Percentiles rank a stretch among this genome's conserved stretches.
Conservation (phyloP, 2,888 invertebrate genomes). For the Callyntrura sp. region DNA sequence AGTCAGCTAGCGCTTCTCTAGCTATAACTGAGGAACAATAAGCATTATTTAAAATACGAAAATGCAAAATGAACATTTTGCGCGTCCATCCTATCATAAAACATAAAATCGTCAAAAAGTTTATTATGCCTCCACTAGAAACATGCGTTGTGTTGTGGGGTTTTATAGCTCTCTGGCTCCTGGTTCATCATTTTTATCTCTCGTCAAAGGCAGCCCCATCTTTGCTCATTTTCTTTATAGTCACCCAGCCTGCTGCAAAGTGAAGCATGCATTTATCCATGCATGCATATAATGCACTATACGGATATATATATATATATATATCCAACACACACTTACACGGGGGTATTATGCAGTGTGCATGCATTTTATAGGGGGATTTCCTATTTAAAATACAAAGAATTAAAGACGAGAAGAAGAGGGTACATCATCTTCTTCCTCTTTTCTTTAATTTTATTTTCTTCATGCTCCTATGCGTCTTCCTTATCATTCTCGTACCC, state of each 20-base stretch:
- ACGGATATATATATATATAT: not conserved
- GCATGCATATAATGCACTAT: not conserved
- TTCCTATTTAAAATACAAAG: not conserved
- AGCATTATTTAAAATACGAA: not conserved
- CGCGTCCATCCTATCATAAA: conserved; percentile 18
- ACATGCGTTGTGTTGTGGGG: not conserved
- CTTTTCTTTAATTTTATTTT: conserved; percentile 50
- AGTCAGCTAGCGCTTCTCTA: not conserved
- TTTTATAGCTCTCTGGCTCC: conserved; percentile 4
- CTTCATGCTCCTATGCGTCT: conserved; percentile 74
- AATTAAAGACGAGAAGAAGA: conserved; percentile 4
- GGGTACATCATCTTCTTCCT: conserved; percentile 46
- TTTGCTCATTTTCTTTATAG: conserved; percentile 22
- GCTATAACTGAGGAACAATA: not conserved
- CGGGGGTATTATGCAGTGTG: not conserved
- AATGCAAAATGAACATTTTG: conserved; percentile 23
- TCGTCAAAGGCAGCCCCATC: conserved; percentile 8
- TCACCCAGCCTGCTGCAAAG: conserved; percentile 31
- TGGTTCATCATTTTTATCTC: conserved; percentile 26
- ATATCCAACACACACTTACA: not conserved
- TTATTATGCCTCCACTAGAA: conserved; percentile 8
- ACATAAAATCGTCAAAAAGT: conserved; percentile 14
- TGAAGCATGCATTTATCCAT: conserved; percentile 52
- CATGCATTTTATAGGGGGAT: conserved; percentile 18
- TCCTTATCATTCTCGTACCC: conserved; percentile 33